These are phyloP conservation scores for Linnaemya tessellans DNA, from an alignment of 2,888 invertebrate genomes.

Conservation along the genomic window DNA sequence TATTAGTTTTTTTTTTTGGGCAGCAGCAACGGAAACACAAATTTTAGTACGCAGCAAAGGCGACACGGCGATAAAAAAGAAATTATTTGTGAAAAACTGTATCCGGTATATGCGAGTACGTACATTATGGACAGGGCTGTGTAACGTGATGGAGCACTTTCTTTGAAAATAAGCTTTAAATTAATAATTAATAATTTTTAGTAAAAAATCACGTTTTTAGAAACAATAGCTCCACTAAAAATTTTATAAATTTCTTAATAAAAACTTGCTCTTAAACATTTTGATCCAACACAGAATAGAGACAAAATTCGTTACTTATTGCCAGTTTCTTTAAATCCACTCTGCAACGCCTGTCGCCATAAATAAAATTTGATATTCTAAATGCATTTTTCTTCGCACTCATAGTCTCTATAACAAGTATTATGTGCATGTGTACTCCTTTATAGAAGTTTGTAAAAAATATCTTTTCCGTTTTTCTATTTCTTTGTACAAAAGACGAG, in stretches of 20 bases:
- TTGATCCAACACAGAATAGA: too few relatives aligned
- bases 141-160: too few relatives aligned
- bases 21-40: neutral
- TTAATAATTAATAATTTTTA: neutral
- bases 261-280: neutral
- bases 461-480: slow-evolving; percentile 17
- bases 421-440: neutral
- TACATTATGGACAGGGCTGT: neutral
- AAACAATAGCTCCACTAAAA: too few relatives aligned
- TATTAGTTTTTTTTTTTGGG: slow-evolving; percentile 14
- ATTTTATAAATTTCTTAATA: too few relatives aligned
- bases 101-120: neutral
- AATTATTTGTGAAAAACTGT: too few relatives aligned
- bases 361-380: slow-evolving; percentile 1
- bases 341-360: neutral
- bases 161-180: neutral
- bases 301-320: slow-evolving; percentile 23
- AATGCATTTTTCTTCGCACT: slow-evolving; percentile 24
- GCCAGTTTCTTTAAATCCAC: neutral
- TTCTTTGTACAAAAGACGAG: slow-evolving; percentile 53
- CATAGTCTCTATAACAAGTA: slow-evolving; percentile 6
- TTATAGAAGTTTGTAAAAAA: slow-evolving; percentile 5
- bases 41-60: neutral
- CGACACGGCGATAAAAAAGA: neutral
- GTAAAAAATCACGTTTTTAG: too few relatives aligned